Conservation (phyloP, 2,113 vertebrate genomes). For the Rafetus swinhoei region DNA sequence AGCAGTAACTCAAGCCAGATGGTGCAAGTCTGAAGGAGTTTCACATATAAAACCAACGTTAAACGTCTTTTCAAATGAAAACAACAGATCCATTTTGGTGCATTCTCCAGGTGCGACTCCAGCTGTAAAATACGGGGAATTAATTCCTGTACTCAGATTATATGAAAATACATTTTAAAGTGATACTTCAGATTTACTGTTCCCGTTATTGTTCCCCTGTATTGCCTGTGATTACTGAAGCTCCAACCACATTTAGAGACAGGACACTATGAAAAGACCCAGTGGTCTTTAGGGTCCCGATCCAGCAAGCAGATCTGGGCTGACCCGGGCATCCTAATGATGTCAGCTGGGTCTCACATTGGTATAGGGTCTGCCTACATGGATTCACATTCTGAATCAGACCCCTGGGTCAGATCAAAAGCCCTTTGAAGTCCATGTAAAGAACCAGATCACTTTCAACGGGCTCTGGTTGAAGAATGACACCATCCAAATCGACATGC, state of each 20-base stretch:
- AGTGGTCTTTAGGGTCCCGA: not conserved
- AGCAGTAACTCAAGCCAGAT: conserved; percentile 22
- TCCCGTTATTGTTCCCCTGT: not conserved
- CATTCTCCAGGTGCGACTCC: not conserved
- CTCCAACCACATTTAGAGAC: not conserved
- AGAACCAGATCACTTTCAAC: not conserved
- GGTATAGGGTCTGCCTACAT: rapidly evolving
- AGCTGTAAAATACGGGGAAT: not conserved
- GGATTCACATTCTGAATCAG: rapidly evolving
- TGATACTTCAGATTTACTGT: not conserved
- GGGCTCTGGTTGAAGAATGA: not conserved
- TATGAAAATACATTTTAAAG: not conserved
- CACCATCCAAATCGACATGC: not conserved
- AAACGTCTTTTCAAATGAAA: not conserved
- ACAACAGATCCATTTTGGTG: not conserved
- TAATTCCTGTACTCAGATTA: not conserved
- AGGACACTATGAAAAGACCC: not conserved
- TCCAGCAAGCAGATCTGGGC: not conserved
- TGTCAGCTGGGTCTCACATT: not conserved
- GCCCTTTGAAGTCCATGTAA: rapidly evolving
- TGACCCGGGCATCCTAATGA: not conserved
- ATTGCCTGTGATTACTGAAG: rapidly evolving
- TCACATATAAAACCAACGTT: not conserved
- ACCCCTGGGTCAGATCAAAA: not conserved
- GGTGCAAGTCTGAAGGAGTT: not conserved